Evolutionary conservation across 2,797 vertebrate species (phyloP), one percentile per base, ranked within the genome.

Genomic region (Furcifer pardalis): DNA sequence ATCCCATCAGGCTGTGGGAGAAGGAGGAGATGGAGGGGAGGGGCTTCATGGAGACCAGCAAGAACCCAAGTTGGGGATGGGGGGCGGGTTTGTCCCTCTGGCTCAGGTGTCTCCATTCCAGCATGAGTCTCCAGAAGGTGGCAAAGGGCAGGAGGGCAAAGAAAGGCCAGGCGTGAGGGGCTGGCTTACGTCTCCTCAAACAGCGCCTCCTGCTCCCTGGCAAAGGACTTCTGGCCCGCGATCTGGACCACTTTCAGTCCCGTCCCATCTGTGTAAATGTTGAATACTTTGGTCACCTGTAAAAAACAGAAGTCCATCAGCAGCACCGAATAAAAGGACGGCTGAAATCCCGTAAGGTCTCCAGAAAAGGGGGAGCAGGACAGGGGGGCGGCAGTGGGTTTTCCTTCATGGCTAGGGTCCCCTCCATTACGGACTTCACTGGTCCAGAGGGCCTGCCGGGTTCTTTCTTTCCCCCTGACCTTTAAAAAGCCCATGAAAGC

Each of bases 231-330:
- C 95, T 98, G 97, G 73, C 99, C 98, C 0, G 97, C 96, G 86
- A 98, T 82, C 90, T 97, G 95, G 73, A 96, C 96, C 3, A 98
- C 98, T 37, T 96, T 97, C 82, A 99, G 92, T 6, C 94, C 60
- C 0, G 96, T 98, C 42, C 97, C 97, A 0, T 98, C 97, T 0
- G 96, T 93, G 40, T 99, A 99, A 0, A 96, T 7, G 9, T 94
- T 94, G 92, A 99, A 99, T 68, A 99, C 97, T 90, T 96, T 99
- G 91, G 94, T 97, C 86, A 99, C 98, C 98, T 99, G 89, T 19
- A 80, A 62, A 82, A 30, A n/a, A 87, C 15, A 56, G 4, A 12
- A 92, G 32, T 30, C 25, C 52, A 46, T 65, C 7, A 65, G 17
- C n/a, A 30, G 40, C 12, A 19, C 2, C 6, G 21, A 21, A 1